These are phyloP conservation scores for Chrysolina oricalcia DNA, from an alignment of 2,888 invertebrate species.

Conservation along the genomic window DNA sequence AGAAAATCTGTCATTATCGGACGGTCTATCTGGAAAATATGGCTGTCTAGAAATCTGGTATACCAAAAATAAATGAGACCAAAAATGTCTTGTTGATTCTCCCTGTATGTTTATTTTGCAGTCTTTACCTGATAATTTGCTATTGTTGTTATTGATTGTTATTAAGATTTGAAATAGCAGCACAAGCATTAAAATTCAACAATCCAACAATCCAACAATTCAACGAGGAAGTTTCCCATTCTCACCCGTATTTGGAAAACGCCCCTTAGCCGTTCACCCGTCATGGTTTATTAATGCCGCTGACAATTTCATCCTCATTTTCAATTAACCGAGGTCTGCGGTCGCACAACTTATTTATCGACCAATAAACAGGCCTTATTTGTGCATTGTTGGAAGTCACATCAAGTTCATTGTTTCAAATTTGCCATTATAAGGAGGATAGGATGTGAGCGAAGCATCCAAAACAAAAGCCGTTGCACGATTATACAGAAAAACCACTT, in stretches of 20 bases:
- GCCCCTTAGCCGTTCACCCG: background rate
- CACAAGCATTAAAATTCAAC: too few species aligned
- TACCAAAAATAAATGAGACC: too few species aligned
- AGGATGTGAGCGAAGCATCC: constrained; percentile 6
- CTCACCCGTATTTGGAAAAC: background rate
- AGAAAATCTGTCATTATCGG: too few species aligned
- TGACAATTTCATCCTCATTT: constrained; percentile 29
- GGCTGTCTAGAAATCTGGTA: too few species aligned
- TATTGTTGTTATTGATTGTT: too few species aligned
- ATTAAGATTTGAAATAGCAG: too few species aligned
- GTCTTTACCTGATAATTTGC: too few species aligned
- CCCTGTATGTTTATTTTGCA: too few species aligned
- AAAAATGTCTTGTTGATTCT: too few species aligned
- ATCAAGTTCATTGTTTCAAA: constrained; percentile 50
- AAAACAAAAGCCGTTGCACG: constrained; percentile 16
- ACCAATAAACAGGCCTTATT: constrained; percentile 47
- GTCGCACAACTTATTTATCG: constrained; percentile 42
- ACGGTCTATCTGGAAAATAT: too few species aligned
- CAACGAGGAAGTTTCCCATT: background rate
- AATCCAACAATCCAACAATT: background rate
- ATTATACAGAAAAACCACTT: constrained; percentile 26
- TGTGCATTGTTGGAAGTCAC: constrained; percentile 46
- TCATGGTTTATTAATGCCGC: constrained; percentile 26
- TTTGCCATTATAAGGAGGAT: constrained; percentile 48
- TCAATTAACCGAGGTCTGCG: constrained; percentile 39